Conservation (phyloP, 2,113 vertebrate species). For the Todiramphus chloris region DNA sequence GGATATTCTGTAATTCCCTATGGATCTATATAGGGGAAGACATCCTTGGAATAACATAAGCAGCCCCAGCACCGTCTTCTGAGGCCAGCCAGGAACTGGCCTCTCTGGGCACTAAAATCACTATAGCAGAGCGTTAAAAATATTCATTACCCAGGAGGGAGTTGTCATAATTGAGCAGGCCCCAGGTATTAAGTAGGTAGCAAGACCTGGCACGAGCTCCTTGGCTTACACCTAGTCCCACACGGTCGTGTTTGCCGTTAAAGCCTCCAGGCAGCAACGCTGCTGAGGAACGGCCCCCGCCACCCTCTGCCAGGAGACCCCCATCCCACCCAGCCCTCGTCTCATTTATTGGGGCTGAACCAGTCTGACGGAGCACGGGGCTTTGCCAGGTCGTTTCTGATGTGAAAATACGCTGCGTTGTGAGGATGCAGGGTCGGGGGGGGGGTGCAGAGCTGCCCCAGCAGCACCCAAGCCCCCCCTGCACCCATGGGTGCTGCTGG, state of each 20-base stretch:
- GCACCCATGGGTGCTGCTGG: rapidly evolving
- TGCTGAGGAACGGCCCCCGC: not conserved
- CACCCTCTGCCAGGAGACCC: not conserved
- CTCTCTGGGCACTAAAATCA: not conserved
- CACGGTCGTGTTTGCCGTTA: slow-evolving; percentile 13
- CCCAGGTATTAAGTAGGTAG: slow-evolving; percentile 59
- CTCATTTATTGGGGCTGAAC: not conserved
- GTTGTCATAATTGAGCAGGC: not conserved
- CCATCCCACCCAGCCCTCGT: not conserved
- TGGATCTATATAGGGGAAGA: slow-evolving; percentile 8
- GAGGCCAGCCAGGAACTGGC: not conserved
- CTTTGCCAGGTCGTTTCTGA: not conserved
- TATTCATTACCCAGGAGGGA: slow-evolving; percentile 42
- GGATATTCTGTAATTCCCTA: not conserved
- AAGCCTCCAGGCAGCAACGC: not conserved
- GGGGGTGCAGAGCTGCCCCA: not conserved
- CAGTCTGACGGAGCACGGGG: not conserved
- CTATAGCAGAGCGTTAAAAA: slow-evolving; percentile 28
- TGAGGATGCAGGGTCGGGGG: not conserved
- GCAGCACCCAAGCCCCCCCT: not conserved
- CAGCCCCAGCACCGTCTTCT: not conserved
- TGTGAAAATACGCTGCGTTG: not conserved
- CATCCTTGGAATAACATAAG: slow-evolving; percentile 38
- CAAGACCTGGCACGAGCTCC: slow-evolving; percentile 33
- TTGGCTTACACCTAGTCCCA: slow-evolving; percentile 14